Percentiles rank a stretch among this genome's conserved stretches.
phyloP scores from a whole-genome alignment of 2,797 vertebrate genomes.

The Typhlichthys eigenmanni region DNA sequence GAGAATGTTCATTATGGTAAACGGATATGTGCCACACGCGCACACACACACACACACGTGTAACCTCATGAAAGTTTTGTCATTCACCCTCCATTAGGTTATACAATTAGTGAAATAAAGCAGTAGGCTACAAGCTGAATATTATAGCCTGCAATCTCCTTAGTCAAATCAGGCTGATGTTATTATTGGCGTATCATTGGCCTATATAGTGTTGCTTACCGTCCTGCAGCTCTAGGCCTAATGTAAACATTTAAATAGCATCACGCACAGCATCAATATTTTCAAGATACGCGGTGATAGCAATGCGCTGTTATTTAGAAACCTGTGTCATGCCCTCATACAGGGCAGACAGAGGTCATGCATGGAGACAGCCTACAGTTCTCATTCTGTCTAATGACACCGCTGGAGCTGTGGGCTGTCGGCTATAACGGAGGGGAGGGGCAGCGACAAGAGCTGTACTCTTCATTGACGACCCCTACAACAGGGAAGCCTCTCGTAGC shows the following conservation, averaged over 20 bases:
- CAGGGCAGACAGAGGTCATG: slow-evolving; percentile 34
- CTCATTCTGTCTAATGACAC: slow-evolving; percentile 25
- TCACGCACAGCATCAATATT: not conserved
- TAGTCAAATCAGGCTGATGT: no score
- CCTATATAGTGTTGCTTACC: no score
- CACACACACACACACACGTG: slow-evolving; percentile 7
- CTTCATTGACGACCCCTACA: slow-evolving; percentile 65
- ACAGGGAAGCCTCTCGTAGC: slow-evolving; percentile 53
- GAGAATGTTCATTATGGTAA: not conserved
- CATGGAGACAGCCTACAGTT: not conserved
- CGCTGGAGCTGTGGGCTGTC: not conserved
- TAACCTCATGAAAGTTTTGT: not conserved
- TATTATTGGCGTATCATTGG: no score
- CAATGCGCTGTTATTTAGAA: slow-evolving; percentile 1
- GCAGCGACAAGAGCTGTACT: slow-evolving; percentile 53
- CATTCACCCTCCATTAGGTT: not conserved
- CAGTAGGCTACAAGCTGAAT: no score
- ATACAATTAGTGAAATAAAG: not conserved
- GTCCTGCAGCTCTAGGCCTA: no score
- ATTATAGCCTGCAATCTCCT: no score
- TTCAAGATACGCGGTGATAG: not conserved
- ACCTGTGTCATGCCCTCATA: not conserved
- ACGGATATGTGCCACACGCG: not conserved
- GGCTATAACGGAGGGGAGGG: slow-evolving; percentile 34
- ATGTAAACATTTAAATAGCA: no score